A percentile compares a stretch with the other conserved stretches of the same genome.
Evolutionary conservation across 1,140 invertebrate species (phyloP).

Genomic region (Euwallacea fornicatus): DNA sequence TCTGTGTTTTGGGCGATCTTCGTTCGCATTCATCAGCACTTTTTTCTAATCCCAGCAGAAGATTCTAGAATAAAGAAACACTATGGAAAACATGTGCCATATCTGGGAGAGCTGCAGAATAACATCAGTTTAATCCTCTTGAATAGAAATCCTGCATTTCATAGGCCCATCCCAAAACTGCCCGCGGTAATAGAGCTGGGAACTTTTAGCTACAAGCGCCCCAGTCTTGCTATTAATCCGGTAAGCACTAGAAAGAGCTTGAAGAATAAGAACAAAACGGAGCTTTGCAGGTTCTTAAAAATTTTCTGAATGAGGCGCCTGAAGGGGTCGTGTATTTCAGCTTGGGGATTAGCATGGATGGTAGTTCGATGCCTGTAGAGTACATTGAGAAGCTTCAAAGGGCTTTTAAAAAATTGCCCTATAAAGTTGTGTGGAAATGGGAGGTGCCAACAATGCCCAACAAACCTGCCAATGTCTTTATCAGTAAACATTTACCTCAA

Average conservation of each 20-base stretch:
- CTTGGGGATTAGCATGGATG: constrained; percentile 68
- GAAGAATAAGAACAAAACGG: background rate
- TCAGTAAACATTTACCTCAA: constrained; percentile 70
- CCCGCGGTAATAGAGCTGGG: constrained; percentile 39
- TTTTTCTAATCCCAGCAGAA: constrained; percentile 37
- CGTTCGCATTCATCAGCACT: constrained; percentile 23
- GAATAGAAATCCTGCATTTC: constrained; percentile 38
- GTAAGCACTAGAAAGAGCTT: constrained; percentile 38
- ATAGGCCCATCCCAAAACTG: constrained; percentile 39
- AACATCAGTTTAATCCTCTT: constrained; percentile 39
- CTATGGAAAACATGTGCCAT: constrained; percentile 53
- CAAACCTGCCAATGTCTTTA: constrained; percentile 65
- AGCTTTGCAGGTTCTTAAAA: constrained; percentile 61
- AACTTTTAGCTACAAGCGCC: constrained; percentile 55
- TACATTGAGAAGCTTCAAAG: constrained; percentile 62
- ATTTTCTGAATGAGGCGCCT: constrained; percentile 66
- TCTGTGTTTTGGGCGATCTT: constrained; percentile 40
- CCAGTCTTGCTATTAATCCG: constrained; percentile 3
- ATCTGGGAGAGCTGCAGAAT: constrained; percentile 38
- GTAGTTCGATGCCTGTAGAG: constrained; percentile 60
- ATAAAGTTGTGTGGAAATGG: constrained; percentile 74
- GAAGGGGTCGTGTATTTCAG: constrained; percentile 67
- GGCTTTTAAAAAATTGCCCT: constrained; percentile 61
- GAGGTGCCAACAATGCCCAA: constrained; percentile 60
- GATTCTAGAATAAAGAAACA: constrained; percentile 50